A percentile compares a stretch with the other conserved stretches of the same genome.
phyloP scores from a whole-genome alignment of 1,140 invertebrate species.

The Pseudomyrmex sp. region DNA sequence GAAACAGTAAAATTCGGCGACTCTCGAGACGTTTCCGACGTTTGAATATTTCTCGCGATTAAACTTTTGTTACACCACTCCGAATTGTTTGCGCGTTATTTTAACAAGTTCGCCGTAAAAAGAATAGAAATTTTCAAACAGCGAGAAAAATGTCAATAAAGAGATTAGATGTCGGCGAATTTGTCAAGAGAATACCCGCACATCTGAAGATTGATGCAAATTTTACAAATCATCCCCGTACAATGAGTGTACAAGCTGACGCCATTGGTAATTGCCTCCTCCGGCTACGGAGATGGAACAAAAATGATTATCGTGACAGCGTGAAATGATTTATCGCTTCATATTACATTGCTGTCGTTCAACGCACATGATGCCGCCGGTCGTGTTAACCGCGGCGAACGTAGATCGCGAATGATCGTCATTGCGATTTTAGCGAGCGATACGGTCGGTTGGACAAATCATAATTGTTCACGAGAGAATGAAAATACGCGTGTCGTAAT shows the following conservation, averaged over 20 bases:
- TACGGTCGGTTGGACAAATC: conserved; percentile 45
- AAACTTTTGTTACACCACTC: neutral
- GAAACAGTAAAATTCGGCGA: neutral
- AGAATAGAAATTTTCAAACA: neutral
- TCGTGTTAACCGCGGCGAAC: conserved; percentile 27
- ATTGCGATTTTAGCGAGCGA: conserved; percentile 37
- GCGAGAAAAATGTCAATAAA: neutral
- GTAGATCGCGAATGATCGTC: conserved; percentile 39
- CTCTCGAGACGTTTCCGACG: neutral
- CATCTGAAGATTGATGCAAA: neutral
- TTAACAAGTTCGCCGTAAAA: neutral
- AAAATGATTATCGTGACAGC: conserved; percentile 35
- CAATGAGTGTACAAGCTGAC: conserved; percentile 5
- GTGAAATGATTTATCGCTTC: conserved; percentile 42
- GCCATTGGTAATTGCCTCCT: conserved; percentile 13
- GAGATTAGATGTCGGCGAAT: neutral
- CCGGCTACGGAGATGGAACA: conserved; percentile 7
- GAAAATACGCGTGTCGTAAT: conserved; percentile 42
- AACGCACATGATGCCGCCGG: conserved; percentile 19
- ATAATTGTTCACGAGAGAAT: conserved; percentile 40
- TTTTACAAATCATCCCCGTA: neutral
- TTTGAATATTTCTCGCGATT: neutral
- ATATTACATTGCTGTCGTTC: conserved; percentile 28
- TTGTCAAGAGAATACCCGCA: neutral
- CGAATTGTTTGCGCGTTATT: too few species aligned